Evolutionary conservation across 2,888 invertebrate genomes (phyloP).

Genomic region (Germaria angustata): DNA sequence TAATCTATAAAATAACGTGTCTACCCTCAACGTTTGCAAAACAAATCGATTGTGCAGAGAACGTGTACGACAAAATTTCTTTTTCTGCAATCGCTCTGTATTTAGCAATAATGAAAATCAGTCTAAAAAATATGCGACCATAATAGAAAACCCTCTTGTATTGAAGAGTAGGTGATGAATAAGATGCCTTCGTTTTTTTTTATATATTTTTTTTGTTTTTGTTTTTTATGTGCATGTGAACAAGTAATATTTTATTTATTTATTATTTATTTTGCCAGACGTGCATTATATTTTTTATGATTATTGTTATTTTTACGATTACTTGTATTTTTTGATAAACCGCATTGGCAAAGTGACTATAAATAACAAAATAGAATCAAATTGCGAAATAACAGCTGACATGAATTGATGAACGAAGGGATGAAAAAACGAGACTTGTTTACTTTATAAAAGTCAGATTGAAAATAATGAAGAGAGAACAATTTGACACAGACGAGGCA

Average conservation of each 20-base stretch:
- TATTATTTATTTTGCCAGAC: slow-evolving; percentile 45
- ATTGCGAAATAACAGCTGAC: slow-evolving; percentile 9
- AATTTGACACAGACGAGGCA: neutral
- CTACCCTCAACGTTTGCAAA: neutral
- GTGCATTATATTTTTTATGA: slow-evolving; percentile 33
- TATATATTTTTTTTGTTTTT: neutral
- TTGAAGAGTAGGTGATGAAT: neutral
- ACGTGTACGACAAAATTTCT: neutral
- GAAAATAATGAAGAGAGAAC: neutral
- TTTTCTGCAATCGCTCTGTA: neutral
- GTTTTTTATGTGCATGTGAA: neutral
- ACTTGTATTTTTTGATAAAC: slow-evolving; percentile 11
- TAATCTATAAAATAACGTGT: neutral
- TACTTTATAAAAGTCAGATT: neutral
- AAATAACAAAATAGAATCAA: slow-evolving; percentile 39
- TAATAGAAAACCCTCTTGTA: slow-evolving; percentile 1
- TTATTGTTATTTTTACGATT: slow-evolving; percentile 30
- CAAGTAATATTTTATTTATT: slow-evolving; percentile 33
- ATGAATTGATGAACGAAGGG: neutral
- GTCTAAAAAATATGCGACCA: neutral
- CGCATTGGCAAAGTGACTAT: slow-evolving; percentile 14
- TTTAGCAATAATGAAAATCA: neutral
- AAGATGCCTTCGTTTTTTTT: neutral
- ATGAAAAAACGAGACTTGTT: slow-evolving; percentile 22
- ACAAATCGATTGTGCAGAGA: neutral